Evolutionary conservation across 2,797 vertebrate genomes (phyloP).

Genomic region (Moxostoma hubbsi): DNA sequence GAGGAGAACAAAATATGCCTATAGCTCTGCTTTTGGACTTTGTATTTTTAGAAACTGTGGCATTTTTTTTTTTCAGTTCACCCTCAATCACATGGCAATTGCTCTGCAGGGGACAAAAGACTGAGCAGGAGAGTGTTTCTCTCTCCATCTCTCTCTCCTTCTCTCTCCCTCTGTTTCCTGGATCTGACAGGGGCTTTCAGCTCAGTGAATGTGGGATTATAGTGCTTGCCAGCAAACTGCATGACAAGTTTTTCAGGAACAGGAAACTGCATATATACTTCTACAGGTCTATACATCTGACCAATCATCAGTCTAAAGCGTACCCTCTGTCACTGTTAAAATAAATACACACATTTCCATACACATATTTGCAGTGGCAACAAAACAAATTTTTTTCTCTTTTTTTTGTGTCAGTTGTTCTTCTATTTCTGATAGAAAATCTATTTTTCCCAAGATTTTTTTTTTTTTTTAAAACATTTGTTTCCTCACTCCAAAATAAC

Average conservation of each 20-base stretch:
- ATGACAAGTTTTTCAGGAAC: constrained; percentile 19
- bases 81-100: constrained; percentile 13
- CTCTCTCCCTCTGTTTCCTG: background rate
- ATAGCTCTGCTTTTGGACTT: constrained; percentile 46
- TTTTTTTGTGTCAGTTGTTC: constrained; percentile 30
- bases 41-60: constrained; percentile 54
- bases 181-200: constrained; percentile 38
- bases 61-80: constrained; percentile 41
- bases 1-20: constrained; percentile 51
- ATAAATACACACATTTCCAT: constrained; percentile 36
- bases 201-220: constrained; percentile 17
- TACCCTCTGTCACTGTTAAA: constrained; percentile 26
- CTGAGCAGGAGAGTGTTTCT: background rate
- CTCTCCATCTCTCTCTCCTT: background rate
- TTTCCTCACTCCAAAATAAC: constrained; percentile 35
- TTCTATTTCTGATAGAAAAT: constrained; percentile 34
- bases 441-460: background rate
- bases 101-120: constrained; percentile 41
- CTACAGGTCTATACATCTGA: constrained; percentile 43
- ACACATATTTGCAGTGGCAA: constrained; percentile 20
- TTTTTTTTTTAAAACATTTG: constrained; percentile 13
- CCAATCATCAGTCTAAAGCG: constrained; percentile 26
- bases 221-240: constrained; percentile 9
- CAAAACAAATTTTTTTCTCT: background rate
- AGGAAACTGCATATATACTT: constrained; percentile 13